Evolutionary conservation across 2,797 vertebrate species (phyloP), one percentile per base, ranked within the genome.

Genomic region (Neosilurus hyrtlii): DNA sequence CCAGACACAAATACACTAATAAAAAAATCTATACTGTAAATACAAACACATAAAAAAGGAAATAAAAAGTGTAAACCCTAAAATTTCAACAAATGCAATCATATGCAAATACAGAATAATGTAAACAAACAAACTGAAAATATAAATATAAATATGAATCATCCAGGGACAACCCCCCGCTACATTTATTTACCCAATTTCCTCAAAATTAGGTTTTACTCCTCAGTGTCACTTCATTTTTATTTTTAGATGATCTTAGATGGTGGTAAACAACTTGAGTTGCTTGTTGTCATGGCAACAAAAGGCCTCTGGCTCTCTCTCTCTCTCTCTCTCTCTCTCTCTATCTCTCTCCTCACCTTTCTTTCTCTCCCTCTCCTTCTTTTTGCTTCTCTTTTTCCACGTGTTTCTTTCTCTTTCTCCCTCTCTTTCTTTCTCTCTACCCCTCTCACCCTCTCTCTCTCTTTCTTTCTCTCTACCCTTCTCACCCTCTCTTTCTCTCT

Each of bases 221-320:
- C 43, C 24, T 52, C 24, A 1, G 43, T 65, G 61, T 65, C 43
- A 26, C 9, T 65, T 78, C 24, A 52, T 52, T 30, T 52, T 65
- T 52, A 78, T 65, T 65, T 78, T 63, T 63, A 63, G 37, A 51
- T 51, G 37, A 20, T 59, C 73, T 61, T 43, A 43, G 20, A 62
- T 49, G 22, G 75, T 30, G 49, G 22, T 78, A 78, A 78, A 78
- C 61, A 78, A 65, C 61, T 78, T 30, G 43, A 78, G 49, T 1
- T 18, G 61, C 76, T 78, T 65, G 76, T 78, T 30, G 76, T 51
- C 76, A 78, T 78, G 49, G n/a, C n/a, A 78, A 78, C 76, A 52
- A 65, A 78, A 65, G 9, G 76, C n/a, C 61, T 26, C 43, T 2
- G 16, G n/a, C 9, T 52, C 43, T 12, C n/a, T 4, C 43, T 43